These are phyloP conservation scores for Recurvirostra avosetta DNA, from an alignment of 2,113 vertebrate species.

Conservation along the genomic window DNA sequence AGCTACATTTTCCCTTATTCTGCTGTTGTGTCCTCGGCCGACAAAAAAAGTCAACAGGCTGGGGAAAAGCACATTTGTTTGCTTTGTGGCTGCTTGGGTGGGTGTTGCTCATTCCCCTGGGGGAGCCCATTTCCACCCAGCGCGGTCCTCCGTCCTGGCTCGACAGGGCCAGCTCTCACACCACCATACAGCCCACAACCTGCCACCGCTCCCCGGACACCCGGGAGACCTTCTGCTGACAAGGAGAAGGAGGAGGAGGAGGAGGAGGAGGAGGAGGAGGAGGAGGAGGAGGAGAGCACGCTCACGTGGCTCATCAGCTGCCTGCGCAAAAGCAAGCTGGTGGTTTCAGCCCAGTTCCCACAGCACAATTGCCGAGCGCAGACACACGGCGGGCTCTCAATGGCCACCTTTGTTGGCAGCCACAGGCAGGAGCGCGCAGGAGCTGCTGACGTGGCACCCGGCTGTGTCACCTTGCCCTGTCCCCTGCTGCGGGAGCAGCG, in stretches of 20 bases:
- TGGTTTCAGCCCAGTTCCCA: not conserved
- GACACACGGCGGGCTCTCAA: not conserved
- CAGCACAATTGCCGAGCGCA: not conserved
- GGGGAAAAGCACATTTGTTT: not conserved
- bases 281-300: not conserved
- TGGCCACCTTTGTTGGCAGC: not conserved
- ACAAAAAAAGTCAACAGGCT: not conserved
- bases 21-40: not conserved
- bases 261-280: not conserved
- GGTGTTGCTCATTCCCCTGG: not conserved
- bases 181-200: not conserved
- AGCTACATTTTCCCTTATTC: not conserved
- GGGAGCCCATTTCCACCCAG: not conserved
- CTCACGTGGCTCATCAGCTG: not conserved
- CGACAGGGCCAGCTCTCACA: rapidly evolving
- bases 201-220: not conserved
- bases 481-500: not conserved
- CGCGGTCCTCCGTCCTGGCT: not conserved
- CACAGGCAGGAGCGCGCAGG: not conserved
- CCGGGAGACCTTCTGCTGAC: not conserved
- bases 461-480: not conserved
- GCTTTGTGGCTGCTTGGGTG: not conserved
- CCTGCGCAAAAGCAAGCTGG: not conserved
- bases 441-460: not conserved
- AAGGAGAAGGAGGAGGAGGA: not conserved